Evolutionary conservation across 1,140 invertebrate genomes (phyloP).

Genomic region (Brachionus calyciflorus): DNA sequence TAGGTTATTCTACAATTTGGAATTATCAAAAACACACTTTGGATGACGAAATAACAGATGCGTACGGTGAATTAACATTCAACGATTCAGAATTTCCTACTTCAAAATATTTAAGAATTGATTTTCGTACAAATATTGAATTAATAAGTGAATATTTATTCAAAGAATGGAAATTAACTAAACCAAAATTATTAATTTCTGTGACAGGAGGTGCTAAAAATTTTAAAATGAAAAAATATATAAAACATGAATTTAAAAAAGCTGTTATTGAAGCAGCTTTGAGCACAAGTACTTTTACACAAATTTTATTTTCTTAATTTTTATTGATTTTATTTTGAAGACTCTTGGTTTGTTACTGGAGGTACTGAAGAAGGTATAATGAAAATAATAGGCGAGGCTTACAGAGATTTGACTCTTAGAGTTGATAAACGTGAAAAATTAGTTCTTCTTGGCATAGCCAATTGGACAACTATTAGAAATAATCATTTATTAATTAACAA

Average conservation of each 20-base stretch:
- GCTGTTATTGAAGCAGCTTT: slow-evolving; percentile 23
- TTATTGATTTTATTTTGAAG: too few species aligned
- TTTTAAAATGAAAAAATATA: neutral
- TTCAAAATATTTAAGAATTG: slow-evolving; percentile 9
- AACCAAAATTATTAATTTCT: slow-evolving; percentile 61
- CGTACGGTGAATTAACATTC: neutral
- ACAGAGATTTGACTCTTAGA: slow-evolving; percentile 54
- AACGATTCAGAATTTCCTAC: neutral
- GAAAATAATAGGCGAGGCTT: slow-evolving; percentile 62
- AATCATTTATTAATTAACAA: slow-evolving; percentile 24
- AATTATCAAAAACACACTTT: neutral
- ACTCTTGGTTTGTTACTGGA: slow-evolving; percentile 62
- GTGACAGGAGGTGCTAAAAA: slow-evolving; percentile 62
- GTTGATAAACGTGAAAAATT: neutral
- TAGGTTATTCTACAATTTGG: too few species aligned
- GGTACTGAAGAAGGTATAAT: slow-evolving; percentile 61
- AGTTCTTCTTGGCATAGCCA: slow-evolving; percentile 54
- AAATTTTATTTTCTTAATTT: too few species aligned
- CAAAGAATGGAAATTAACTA: neutral
- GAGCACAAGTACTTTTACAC: neutral
- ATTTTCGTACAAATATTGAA: neutral
- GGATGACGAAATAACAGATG: neutral
- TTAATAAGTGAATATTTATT: neutral
- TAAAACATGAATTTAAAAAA: slow-evolving; percentile 21
- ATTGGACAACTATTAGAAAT: slow-evolving; percentile 58